These are phyloP conservation scores for Regulus satrapa DNA, from an alignment of 2,113 vertebrate species.

Conservation along the genomic window DNA sequence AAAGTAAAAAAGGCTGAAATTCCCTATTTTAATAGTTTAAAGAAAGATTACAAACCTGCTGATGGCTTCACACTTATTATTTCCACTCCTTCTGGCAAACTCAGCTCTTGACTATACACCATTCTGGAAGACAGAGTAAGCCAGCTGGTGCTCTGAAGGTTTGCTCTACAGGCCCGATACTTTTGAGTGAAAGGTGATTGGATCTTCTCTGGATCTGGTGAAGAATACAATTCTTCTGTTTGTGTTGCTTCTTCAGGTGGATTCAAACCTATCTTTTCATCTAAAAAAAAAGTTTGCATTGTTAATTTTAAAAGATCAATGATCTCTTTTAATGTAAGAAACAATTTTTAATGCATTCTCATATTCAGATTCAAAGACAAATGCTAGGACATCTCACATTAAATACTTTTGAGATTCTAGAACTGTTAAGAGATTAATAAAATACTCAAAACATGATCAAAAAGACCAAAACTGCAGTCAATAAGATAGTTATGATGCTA, in stretches of 20 bases:
- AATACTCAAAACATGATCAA: not conserved
- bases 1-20: not conserved
- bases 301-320: not conserved
- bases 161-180: slow-evolving; percentile 83
- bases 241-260: slow-evolving; percentile 51
- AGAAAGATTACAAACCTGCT: slow-evolving; percentile 81
- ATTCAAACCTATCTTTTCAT: slow-evolving; percentile 66
- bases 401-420: not conserved
- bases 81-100: slow-evolving; percentile 87
- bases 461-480: not conserved
- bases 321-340: not conserved
- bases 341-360: not conserved
- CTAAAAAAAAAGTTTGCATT: slow-evolving; percentile 56
- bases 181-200: slow-evolving; percentile 76
- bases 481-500: not conserved
- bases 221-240: slow-evolving; percentile 72
- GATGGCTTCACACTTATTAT: slow-evolving; percentile 89
- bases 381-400: not conserved
- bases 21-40: not conserved
- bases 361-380: not conserved
- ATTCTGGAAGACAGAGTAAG: slow-evolving; percentile 83
- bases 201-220: slow-evolving; percentile 78
- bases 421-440: not conserved
- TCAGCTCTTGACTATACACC: slow-evolving; percentile 87
- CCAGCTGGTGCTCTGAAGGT: slow-evolving; percentile 89